Evolutionary conservation across 1,140 invertebrate species (phyloP), one percentile per base, ranked within the genome.

Genomic region (Diuraphis noxia): DNA sequence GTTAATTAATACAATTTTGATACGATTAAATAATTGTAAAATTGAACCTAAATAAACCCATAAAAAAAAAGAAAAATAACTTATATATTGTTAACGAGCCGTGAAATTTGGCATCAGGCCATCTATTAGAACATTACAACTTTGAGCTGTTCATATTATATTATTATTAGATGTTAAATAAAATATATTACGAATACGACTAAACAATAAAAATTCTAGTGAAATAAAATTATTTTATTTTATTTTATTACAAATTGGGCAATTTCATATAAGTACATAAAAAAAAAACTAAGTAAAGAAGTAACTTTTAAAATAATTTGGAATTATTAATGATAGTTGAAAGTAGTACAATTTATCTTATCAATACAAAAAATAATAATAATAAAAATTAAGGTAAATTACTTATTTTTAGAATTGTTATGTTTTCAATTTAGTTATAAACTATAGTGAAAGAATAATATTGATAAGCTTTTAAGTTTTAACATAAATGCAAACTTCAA

Each of bases 121-220:
- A 79, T 43, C 23, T 79, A 79, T 79, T 79, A 36, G 63, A 9
- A 90, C 10, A 79, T 90, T 46, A 90, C 88, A 40, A 90, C 23
- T 13, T 38, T 34, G 5, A 25, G 52, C 56, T 77, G 52, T 40
- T 34, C 25, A 25, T 79, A 21, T 90, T 79, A 77, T 36, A 90
- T 90, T 90, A 90, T 90, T 90, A 90, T 90, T 90, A 90, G 88
- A 90, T 40, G n/a, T 79, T 79, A 46, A 90, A 90, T 90, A 77
- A 79, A 41, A 90, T 90, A n/a, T 90, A 79, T 90, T 46, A 79
- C 63, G 9, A 88, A 63, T 63, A 17, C 23, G 63, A 40, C 36
- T 17, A 63, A 38, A 40, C 23, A 30, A 88, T 40, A 63, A 63
- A 52, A 88, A 63, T 30, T 63, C 10, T 10, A 34, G n/a, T 49